Percentiles rank a stretch among this genome's conserved stretches.
These are phyloP conservation scores for Hydrophis major DNA, from an alignment of 2,797 vertebrate genomes.

Conservation along the genomic window DNA sequence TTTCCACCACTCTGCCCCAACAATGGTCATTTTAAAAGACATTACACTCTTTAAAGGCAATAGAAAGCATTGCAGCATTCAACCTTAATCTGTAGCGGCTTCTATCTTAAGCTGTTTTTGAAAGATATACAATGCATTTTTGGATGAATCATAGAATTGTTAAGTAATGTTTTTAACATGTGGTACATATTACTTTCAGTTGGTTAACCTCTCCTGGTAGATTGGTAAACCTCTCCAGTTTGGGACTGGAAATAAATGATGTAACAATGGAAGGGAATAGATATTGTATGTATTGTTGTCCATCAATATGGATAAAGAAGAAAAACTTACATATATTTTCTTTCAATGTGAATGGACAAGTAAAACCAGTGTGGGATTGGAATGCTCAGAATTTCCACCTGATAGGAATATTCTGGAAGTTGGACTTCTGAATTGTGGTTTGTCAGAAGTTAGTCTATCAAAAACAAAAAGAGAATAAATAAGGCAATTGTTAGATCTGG, in stretches of 20 bases:
- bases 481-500: no score
- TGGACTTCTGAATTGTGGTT: not conserved
- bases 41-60: slow-evolving; percentile 31
- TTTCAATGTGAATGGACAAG: not conserved
- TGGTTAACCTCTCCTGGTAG: slow-evolving; percentile 30
- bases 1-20: not conserved
- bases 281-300: not conserved
- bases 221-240: not conserved
- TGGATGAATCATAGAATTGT: slow-evolving; percentile 53
- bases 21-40: slow-evolving; percentile 46
- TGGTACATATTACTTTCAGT: slow-evolving; percentile 45
- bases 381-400: not conserved
- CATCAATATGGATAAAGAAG: not conserved
- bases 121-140: slow-evolving; percentile 61
- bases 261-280: not conserved
- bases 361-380: not conserved
- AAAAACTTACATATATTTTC: not conserved
- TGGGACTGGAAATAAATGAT: not conserved
- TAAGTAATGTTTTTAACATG: slow-evolving; percentile 53
- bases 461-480: not conserved
- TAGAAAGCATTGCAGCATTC: slow-evolving; percentile 35
- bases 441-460: not conserved
- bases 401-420: not conserved
- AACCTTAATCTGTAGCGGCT: slow-evolving; percentile 40
- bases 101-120: slow-evolving; percentile 59